Conservation (phyloP, 2,113 vertebrate genomes). For the Aptenodytes forsteri region DNA sequence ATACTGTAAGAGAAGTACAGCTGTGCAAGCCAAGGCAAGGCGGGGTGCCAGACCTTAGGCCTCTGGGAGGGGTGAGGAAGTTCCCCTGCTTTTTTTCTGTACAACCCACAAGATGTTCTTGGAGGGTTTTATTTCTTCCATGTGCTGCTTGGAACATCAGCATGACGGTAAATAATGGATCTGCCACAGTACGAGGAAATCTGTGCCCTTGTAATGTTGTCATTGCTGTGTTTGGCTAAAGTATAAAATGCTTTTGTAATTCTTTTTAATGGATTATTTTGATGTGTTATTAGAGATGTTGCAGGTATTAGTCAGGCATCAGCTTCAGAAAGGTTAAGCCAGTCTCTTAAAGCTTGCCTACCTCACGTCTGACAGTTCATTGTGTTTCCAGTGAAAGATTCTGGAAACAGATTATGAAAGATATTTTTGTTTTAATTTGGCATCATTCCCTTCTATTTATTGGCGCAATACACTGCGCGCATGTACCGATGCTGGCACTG, state of each 20-base stretch:
- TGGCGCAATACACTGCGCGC: background rate
- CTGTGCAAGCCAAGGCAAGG: background rate
- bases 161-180: background rate
- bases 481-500: background rate
- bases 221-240: background rate
- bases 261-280: background rate
- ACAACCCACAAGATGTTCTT: background rate
- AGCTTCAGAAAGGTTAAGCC: background rate
- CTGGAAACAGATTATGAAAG: background rate
- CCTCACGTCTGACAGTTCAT: background rate
- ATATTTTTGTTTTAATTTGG: background rate
- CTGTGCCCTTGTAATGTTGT: background rate
- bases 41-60: background rate
- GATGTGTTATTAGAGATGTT: background rate
- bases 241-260: background rate
- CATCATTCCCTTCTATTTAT: background rate
- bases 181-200: background rate
- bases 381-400: background rate
- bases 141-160: background rate
- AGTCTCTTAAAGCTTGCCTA: background rate
- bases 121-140: background rate
- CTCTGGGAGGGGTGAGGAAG: background rate
- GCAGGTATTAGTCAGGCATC: background rate
- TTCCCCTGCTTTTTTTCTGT: background rate
- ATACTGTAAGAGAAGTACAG: background rate